Evolutionary conservation across 2,888 invertebrate species (phyloP).

Genomic region (Tenodera sinensis): DNA sequence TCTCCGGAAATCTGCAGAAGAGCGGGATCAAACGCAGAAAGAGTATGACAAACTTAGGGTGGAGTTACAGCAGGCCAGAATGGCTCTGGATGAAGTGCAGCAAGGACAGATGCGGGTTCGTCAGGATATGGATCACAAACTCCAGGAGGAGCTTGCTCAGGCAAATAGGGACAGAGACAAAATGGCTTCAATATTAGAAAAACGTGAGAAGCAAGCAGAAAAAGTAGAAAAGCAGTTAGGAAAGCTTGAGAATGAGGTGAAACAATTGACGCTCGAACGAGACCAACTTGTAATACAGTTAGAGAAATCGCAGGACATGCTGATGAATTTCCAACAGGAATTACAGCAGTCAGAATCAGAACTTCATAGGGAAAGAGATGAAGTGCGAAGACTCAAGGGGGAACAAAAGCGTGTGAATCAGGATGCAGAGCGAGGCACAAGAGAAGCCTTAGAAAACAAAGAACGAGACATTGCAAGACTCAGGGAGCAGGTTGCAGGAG

Average conservation of each 20-base stretch:
- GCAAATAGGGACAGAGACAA: slow-evolving; percentile 71
- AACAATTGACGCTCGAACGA: slow-evolving; percentile 78
- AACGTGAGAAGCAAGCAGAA: slow-evolving; percentile 73
- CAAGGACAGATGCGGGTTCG: slow-evolving; percentile 46
- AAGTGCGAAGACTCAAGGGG: slow-evolving; percentile 65
- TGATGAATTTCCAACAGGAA: slow-evolving; percentile 90
- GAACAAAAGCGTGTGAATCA: slow-evolving; percentile 57
- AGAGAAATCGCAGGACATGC: slow-evolving; percentile 89
- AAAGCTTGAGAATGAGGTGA: slow-evolving; percentile 79
- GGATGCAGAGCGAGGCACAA: slow-evolving; percentile 37
- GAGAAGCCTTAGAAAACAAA: slow-evolving; percentile 63
- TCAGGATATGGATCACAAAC: slow-evolving; percentile 61
- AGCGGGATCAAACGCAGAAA: slow-evolving; percentile 67
- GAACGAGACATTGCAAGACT: slow-evolving; percentile 67
- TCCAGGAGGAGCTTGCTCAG: slow-evolving; percentile 70
- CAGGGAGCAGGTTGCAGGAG: slow-evolving; percentile 62
- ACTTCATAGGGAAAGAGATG: slow-evolving; percentile 74
- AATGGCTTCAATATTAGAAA: slow-evolving; percentile 71
- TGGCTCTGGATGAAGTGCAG: slow-evolving; percentile 59
- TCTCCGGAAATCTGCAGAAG: slow-evolving; percentile 49
- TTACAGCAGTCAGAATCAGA: slow-evolving; percentile 79
- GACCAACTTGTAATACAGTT: slow-evolving; percentile 85
- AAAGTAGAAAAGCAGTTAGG: slow-evolving; percentile 82
- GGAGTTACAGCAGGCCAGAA: slow-evolving; percentile 63
- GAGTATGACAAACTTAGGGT: slow-evolving; percentile 69